Conservation (phyloP, 37 sponge, comb jelly and placozoan genomes). For the Petrosia ficiformis region DNA sequence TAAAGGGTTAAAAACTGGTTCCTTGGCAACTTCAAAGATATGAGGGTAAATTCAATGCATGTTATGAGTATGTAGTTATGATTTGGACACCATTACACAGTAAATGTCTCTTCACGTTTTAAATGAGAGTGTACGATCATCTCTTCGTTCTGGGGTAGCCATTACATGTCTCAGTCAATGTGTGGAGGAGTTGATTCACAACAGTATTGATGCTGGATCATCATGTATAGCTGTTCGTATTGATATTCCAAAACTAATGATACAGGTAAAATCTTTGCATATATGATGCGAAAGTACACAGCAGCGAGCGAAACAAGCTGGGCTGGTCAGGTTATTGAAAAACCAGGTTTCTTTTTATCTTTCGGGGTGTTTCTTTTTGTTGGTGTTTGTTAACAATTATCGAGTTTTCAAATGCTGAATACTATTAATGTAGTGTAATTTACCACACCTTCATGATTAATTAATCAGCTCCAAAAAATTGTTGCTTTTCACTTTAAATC, state of each 20-base stretch:
- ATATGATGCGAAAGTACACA: not conserved
- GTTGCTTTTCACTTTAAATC: too few species aligned
- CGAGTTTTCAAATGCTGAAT: not conserved
- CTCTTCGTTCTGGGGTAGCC: slow-evolving; percentile 50
- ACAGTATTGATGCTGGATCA: slow-evolving; percentile 83
- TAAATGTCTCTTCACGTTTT: slow-evolving; percentile 34
- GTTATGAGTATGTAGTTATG: too few species aligned
- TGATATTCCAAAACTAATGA: slow-evolving; percentile 27
- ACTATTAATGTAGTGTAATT: not conserved
- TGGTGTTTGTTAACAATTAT: too few species aligned
- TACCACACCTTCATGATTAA: too few species aligned
- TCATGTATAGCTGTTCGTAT: slow-evolving; percentile 67
- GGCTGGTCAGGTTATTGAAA: not conserved
- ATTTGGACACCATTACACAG: too few species aligned
- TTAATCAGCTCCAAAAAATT: too few species aligned
- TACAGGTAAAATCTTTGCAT: slow-evolving; percentile 27
- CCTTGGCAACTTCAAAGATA: too few species aligned
- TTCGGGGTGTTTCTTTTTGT: too few species aligned
- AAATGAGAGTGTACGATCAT: slow-evolving; percentile 26
- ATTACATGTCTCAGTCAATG: slow-evolving; percentile 45
- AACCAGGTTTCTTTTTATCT: too few species aligned
- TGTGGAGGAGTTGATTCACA: slow-evolving; percentile 78
- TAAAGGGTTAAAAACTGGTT: too few species aligned
- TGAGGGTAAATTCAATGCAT: too few species aligned
- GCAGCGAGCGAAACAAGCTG: not conserved